phyloP scores from a whole-genome alignment of 2,888 invertebrate species.

The Eremobia ochroleuca region DNA sequence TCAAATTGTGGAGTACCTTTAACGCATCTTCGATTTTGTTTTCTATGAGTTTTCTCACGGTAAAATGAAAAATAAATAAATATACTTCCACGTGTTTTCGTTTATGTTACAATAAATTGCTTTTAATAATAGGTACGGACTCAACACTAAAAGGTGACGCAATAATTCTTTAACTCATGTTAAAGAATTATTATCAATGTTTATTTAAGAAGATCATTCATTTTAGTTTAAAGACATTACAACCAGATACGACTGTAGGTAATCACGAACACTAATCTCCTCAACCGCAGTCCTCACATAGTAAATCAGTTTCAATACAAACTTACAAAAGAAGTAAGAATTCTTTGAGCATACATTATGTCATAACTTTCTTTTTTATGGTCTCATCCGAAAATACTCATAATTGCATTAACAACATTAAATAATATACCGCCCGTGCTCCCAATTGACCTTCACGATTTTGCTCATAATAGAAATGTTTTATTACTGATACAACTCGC shows the following conservation, averaged over 20 bases:
- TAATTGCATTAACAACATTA: conserved; percentile 62
- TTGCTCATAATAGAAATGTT: conserved; percentile 70
- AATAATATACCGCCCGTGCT: conserved; percentile 61
- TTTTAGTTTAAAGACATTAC: conserved; percentile 33
- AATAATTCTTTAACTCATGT: conserved; percentile 8
- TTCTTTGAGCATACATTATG: conserved; percentile 47
- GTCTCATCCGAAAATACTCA: conserved; percentile 49
- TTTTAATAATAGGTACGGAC: background rate
- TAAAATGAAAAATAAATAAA: background rate
- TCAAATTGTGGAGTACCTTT: conserved; percentile 27
- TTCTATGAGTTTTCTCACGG: conserved; percentile 37
- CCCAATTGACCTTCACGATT: conserved; percentile 77
- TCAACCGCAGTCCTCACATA: conserved; percentile 29
- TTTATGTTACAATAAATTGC: background rate
- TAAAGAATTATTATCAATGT: too few relatives aligned
- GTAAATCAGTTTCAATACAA: conserved; percentile 28
- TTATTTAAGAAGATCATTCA: conserved; percentile 25
- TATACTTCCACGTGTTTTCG: background rate
- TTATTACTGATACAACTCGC: conserved; percentile 65
- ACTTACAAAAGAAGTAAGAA: conserved; percentile 35
- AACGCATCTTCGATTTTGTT: conserved; percentile 22
- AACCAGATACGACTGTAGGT: conserved; percentile 28
- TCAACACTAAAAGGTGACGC: background rate
- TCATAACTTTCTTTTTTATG: conserved; percentile 65
- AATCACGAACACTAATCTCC: conserved; percentile 25